Base-by-base conservation (phyloP, 2,113 vertebrate genomes). In the Microcebus lehilahytsara region DNA sequence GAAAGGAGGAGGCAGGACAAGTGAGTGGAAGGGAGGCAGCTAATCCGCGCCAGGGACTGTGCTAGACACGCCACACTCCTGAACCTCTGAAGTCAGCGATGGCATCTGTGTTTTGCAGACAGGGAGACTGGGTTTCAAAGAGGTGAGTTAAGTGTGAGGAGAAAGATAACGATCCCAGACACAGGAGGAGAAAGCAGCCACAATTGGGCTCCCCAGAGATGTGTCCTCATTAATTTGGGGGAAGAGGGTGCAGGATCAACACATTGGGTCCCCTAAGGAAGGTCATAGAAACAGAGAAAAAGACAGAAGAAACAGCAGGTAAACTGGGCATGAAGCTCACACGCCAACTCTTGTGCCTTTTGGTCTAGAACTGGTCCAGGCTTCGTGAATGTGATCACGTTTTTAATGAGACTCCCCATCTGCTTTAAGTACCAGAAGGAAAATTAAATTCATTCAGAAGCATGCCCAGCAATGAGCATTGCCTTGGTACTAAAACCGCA, bases 391-490 rank as follows among this genome's bases (percentile, higher is more conserved):
- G 1, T 37, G 30, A 86, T 32, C 14, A 16, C 1, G 30, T 62
- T 53, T 74, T 37, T 40, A 62, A 85, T 23, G 27, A 74, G 34
- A 49, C 75, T 13, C 16, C 13, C 62, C 16, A 27, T 22, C 32
- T 64, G 19, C 6, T 40, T n/a, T 78, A 60, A 8, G 9, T 17
- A 62, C 34, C 2, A 66, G 22, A 71, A 90, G 40, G 13, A 80
- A 60, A 89, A 86, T 19, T 32, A 62, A 64, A 69, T 51, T 80
- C 30, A 80, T 16, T 92, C 51, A 75, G 37, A 94, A 72, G 81
- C 19, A 77, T 20, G 14, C 62, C 14, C 40, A 84, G n/a, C 22
- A 58, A 34, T 46, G 64, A 74, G n/a, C 42, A 5, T n/a, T 37
- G 16, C 42, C 42, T 96, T 14, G 7, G 6, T 51, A 66, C 34